Percentiles rank a stretch among this genome's conserved stretches.
Conservation (phyloP, 1,140 invertebrate genomes). For the Monomorium pharaonis region DNA sequence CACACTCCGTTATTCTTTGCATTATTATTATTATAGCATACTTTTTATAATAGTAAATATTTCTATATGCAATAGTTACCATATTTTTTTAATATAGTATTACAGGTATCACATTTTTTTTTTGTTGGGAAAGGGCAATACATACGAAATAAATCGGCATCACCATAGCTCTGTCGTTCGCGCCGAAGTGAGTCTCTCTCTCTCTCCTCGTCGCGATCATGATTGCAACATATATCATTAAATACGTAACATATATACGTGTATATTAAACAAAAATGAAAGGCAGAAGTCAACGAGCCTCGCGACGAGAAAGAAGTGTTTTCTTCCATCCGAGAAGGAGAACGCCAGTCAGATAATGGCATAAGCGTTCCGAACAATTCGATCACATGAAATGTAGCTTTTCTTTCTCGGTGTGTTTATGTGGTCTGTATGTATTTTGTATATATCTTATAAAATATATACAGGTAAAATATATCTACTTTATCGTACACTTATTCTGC, state of each 20-base stretch:
- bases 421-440: neutral
- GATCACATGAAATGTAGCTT: constrained; percentile 1
- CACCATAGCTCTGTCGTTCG: constrained; percentile 38
- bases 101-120: constrained; percentile 81
- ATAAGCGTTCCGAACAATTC: neutral
- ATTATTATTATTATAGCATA: constrained; percentile 70
- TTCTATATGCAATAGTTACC: constrained; percentile 79
- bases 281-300: constrained; percentile 2
- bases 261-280: constrained; percentile 6
- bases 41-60: constrained; percentile 77
- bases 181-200: constrained; percentile 46
- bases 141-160: constrained; percentile 60
- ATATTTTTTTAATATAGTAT: constrained; percentile 26
- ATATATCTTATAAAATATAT: constrained; percentile 34
- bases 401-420: constrained; percentile 6
- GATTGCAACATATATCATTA: constrained; percentile 29
- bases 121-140: constrained; percentile 75
- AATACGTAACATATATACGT: constrained; percentile 35
- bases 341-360: neutral
- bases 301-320: constrained; percentile 37
- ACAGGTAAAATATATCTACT: constrained; percentile 37
- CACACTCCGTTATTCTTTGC: constrained; percentile 1
- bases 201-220: constrained; percentile 27
- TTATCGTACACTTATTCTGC: constrained; percentile 14
- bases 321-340: neutral